Evolutionary conservation across 2,797 vertebrate species (phyloP).

Genomic region (Geotria australis): DNA sequence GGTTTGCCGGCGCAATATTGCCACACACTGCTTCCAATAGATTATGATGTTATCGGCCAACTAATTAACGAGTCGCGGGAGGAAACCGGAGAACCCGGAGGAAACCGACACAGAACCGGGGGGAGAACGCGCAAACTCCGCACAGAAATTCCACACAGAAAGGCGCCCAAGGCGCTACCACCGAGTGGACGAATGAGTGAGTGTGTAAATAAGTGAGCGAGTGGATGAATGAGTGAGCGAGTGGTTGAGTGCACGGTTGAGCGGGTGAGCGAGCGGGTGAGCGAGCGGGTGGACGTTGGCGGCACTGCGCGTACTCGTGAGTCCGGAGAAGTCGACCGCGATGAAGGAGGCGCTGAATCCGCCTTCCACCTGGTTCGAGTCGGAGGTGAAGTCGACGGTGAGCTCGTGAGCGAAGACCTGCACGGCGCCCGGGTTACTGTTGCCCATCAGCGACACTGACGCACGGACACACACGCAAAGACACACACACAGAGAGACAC

Average conservation of each 20-base stretch:
- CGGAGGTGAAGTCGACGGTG: slow-evolving; percentile 23
- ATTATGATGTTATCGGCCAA: too few species aligned
- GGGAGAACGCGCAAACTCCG: too few species aligned
- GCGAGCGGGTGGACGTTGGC: not conserved
- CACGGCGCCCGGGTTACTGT: slow-evolving; percentile 12
- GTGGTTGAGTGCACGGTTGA: slow-evolving; percentile 1
- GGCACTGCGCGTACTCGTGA: slow-evolving; percentile 22
- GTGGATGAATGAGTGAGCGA: slow-evolving; percentile 1
- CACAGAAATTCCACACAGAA: too few species aligned
- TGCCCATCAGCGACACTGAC: slow-evolving; percentile 29
- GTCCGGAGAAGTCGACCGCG: slow-evolving; percentile 9
- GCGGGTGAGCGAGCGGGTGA: not conserved
- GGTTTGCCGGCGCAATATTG: too few species aligned
- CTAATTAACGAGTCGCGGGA: too few species aligned
- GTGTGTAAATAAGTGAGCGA: not conserved
- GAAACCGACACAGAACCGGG: too few species aligned
- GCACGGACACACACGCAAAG: too few species aligned
- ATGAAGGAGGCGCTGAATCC: slow-evolving; percentile 36
- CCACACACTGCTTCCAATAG: too few species aligned
- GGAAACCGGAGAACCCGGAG: too few species aligned
- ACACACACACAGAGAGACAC: too few species aligned
- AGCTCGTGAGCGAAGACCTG: slow-evolving; percentile 32
- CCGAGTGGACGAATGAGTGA: not conserved
- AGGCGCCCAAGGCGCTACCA: too few species aligned
- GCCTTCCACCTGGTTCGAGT: slow-evolving; percentile 11